These are phyloP conservation scores for Hemicrepidius hirtus DNA, from an alignment of 2,888 invertebrate species.

Conservation along the genomic window DNA sequence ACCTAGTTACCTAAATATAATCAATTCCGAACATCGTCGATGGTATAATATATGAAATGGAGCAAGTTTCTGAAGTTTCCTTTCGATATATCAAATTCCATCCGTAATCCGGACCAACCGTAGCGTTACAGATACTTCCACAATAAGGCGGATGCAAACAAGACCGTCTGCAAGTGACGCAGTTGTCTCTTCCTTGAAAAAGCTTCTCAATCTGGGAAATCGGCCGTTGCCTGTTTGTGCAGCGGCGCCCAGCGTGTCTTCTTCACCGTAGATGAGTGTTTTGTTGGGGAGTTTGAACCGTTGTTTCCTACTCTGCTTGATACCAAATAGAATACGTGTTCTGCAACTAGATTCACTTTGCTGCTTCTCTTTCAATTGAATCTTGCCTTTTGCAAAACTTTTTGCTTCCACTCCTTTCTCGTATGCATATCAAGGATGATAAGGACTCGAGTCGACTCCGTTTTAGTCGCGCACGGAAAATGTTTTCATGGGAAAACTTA, in stretches of 20 bases:
- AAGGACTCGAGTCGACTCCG: conserved; percentile 28
- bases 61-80: conserved; percentile 9
- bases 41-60: not conserved
- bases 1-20: conserved; percentile 6
- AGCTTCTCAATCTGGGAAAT: conserved; percentile 45
- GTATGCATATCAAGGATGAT: conserved; percentile 40
- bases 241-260: conserved; percentile 49
- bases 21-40: not conserved
- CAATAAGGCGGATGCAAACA: conserved; percentile 36
- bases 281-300: conserved; percentile 60
- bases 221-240: conserved; percentile 46
- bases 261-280: conserved; percentile 55
- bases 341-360: conserved; percentile 58
- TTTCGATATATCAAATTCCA: not conserved
- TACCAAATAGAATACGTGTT: conserved; percentile 63
- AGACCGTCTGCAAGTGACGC: conserved; percentile 45
- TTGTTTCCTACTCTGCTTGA: conserved; percentile 60
- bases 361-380: conserved; percentile 49
- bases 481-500: conserved; percentile 45
- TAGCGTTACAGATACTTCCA: not conserved
- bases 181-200: conserved; percentile 29
- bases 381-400: conserved; percentile 57
- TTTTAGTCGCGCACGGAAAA: conserved; percentile 24
- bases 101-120: conserved; percentile 13
- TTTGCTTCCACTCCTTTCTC: conserved; percentile 27